Evolutionary conservation across 2,113 vertebrate genomes (phyloP), one percentile per base, ranked within the genome.

Genomic region (Larimichthys polyactis): DNA sequence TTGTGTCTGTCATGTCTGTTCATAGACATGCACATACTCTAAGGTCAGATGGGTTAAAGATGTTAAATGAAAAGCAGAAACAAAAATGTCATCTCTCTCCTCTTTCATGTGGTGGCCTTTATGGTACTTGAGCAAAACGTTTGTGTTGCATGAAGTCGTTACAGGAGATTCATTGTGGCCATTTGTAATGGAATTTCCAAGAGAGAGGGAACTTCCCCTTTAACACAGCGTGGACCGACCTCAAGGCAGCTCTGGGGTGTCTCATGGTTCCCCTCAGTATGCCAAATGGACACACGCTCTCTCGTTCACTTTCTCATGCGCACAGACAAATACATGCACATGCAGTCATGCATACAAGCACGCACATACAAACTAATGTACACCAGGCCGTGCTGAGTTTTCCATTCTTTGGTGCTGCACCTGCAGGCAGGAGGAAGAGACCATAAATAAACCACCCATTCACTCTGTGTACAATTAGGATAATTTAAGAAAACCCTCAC

Each of bases 111-210:
- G 40, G 43, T 57, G 48, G 10, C 17, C 62, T 59, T 68, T 48
- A 55, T 59, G 67, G 73, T 29, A 22, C 58, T 78, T 72, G 46
- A 27, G 60, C 49, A 29, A 77, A 27, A 78, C 4, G 1, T 48
- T 71, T 68, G 40, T 36, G 60, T 69, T 55, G 43, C 48, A 52
- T 81, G 40, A 73, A 78, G 58, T 74, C 8, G 7, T 78, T 62
- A 71, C 69, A 77, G 67, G 58, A 82, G 64, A 87, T 51, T 71
- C 24, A 79, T 70, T 78, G 44, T 78, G 69, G 73, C 54, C 40
- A 59, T 70, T 81, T 85, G 71, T 66, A 71, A 83, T 83, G 83
- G 78, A 87, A 84, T 81, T 85, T 92, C 83, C 85, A 86, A n/a
- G 4, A 67, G 27, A 82, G 54, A 77, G 64, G 65, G 49, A 74